Percentiles rank a stretch among this genome's conserved stretches.
Conservation (phyloP, 2,113 vertebrate species). For the Casuarius casuarius region DNA sequence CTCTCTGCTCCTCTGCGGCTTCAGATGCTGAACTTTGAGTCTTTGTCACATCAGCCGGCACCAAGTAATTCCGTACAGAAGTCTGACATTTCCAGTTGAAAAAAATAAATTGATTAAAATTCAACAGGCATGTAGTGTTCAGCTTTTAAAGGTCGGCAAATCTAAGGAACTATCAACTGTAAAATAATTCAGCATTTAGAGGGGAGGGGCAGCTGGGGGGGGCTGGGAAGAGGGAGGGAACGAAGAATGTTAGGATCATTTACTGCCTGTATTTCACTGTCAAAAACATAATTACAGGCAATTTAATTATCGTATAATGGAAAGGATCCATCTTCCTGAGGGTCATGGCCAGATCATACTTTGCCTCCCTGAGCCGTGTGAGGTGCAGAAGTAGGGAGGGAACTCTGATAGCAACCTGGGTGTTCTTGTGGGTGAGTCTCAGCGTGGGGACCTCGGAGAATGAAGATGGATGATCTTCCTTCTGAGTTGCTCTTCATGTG, state of each 20-base stretch:
- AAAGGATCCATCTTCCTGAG: background rate
- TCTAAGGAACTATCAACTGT: constrained; percentile 82
- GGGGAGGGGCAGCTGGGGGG: constrained; percentile 21
- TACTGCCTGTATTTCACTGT: constrained; percentile 35
- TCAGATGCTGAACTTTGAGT: constrained; percentile 81
- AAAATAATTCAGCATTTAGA: constrained; percentile 82
- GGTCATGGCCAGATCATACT: background rate
- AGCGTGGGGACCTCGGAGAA: background rate
- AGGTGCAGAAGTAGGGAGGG: background rate
- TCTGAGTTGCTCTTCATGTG: background rate
- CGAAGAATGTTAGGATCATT: constrained; percentile 26
- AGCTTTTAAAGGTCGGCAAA: constrained; percentile 82
- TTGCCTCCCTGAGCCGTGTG: background rate
- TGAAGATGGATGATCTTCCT: background rate
- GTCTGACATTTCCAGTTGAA: constrained; percentile 84
- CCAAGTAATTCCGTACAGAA: constrained; percentile 78
- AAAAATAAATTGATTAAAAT: constrained; percentile 87
- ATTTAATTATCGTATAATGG: constrained; percentile 58
- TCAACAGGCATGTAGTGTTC: constrained; percentile 80
- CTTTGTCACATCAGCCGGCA: constrained; percentile 79
- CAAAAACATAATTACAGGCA: constrained; percentile 59
- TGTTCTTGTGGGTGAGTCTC: background rate
- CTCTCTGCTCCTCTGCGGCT: constrained; percentile 59
- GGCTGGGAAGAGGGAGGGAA: background rate
- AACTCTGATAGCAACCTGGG: rapidly evolving